Conservation (phyloP, 2,888 invertebrate genomes). For the Drosophila stalkeri region DNA sequence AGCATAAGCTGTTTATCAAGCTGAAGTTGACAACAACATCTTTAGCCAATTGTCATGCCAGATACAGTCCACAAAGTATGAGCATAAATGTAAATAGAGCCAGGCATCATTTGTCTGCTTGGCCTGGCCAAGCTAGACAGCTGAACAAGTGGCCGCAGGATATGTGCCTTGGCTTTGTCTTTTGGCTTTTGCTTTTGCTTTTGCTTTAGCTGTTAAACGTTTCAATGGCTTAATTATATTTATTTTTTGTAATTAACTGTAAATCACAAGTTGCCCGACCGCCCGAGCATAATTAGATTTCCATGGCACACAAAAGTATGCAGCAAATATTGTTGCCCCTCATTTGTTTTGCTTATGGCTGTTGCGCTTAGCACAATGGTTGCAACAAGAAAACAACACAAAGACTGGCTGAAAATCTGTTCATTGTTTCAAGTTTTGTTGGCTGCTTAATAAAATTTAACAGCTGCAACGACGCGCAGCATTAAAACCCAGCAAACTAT, state of each 20-base stretch:
- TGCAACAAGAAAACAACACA: constrained; percentile 34
- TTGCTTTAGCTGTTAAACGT: constrained; percentile 53
- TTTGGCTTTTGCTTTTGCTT: constrained; percentile 50
- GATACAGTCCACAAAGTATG: constrained; percentile 21
- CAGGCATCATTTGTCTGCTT: constrained; percentile 13
- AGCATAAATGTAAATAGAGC: constrained; percentile 40
- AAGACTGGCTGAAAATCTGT: constrained; percentile 50
- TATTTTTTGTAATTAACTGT: constrained; percentile 57
- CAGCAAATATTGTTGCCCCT: constrained; percentile 32
- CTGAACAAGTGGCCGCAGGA: constrained; percentile 30
- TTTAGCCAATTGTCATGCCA: constrained; percentile 19
- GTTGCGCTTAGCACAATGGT: constrained; percentile 23
- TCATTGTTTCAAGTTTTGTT: constrained; percentile 54
- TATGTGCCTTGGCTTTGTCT: constrained; percentile 31
- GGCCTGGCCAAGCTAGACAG: constrained; percentile 25
- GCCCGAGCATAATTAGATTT: constrained; percentile 52
- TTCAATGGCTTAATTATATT: constrained; percentile 69
- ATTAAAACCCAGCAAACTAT: constrained; percentile 65
- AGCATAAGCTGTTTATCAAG: constrained; percentile 18
- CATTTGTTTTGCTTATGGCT: constrained; percentile 25
- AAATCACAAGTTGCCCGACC: constrained; percentile 42
- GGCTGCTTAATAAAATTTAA: constrained; percentile 72
- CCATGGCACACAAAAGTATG: constrained; percentile 39
- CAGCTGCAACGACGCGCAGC: constrained; percentile 52
- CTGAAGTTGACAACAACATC: constrained; percentile 19